These are phyloP conservation scores for Dascillus cervinus DNA, from an alignment of 2,888 invertebrate species.

Conservation along the genomic window DNA sequence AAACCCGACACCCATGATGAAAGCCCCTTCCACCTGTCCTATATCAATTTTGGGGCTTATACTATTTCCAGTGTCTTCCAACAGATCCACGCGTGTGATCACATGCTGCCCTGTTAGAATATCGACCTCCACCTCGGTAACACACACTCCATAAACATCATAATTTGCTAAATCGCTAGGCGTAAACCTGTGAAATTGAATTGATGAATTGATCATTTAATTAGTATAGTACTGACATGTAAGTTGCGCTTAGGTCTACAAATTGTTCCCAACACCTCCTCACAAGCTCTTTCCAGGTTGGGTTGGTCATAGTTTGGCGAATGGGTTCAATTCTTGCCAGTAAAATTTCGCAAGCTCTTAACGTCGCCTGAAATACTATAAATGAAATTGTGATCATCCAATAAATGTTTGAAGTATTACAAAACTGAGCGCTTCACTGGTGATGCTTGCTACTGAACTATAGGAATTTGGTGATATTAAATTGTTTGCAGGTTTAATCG, in stretches of 20 bases:
- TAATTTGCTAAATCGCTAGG: too few species aligned
- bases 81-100: constrained; percentile 57
- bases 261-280: constrained; percentile 45
- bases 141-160: constrained; percentile 54
- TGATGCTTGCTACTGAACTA: constrained; percentile 62
- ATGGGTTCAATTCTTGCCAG: constrained; percentile 52
- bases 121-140: constrained; percentile 65
- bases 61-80: too few species aligned
- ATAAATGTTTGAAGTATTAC: too few species aligned
- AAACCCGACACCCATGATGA: too few species aligned
- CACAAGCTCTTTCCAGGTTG: constrained; percentile 51
- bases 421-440: too few species aligned
- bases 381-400: too few species aligned
- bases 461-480: constrained; percentile 59
- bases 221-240: too few species aligned
- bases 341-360: constrained; percentile 57
- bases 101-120: too few species aligned
- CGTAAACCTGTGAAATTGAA: too few species aligned
- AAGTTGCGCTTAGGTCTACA: constrained; percentile 54
- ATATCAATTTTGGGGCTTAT: too few species aligned
- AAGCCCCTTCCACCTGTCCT: too few species aligned
- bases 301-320: constrained; percentile 45
- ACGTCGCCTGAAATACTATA: constrained; percentile 1
- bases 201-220: too few species aligned
- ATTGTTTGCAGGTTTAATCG: constrained; percentile 58